Evolutionary conservation across 2,113 vertebrate genomes (phyloP).

Genomic region (Oceanodroma tethys): DNA sequence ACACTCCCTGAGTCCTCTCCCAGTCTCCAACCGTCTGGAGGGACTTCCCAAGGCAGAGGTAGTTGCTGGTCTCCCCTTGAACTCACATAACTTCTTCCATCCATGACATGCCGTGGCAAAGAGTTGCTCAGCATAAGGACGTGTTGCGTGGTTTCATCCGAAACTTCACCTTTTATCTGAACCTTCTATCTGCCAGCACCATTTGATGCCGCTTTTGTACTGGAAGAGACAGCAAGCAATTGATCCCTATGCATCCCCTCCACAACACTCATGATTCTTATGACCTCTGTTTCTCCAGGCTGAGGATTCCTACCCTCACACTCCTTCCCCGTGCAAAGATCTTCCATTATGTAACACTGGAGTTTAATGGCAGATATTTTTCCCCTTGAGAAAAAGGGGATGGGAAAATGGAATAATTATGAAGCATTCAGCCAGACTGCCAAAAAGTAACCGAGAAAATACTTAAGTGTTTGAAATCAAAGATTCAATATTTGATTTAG

Average conservation of each 20-base stretch:
- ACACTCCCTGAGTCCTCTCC: background rate
- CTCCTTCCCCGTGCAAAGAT: background rate
- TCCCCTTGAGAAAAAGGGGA: background rate
- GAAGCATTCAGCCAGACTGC: background rate
- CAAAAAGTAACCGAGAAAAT: background rate
- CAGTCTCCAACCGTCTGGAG: background rate
- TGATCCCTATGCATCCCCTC: background rate
- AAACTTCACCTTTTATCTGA: background rate
- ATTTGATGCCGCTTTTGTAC: background rate
- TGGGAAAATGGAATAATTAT: background rate
- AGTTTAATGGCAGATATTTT: background rate
- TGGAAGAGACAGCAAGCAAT: background rate
- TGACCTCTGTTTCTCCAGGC: background rate
- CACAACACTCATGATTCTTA: background rate
- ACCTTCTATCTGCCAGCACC: background rate
- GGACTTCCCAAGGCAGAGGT: background rate
- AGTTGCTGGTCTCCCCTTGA: background rate
- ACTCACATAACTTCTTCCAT: background rate
- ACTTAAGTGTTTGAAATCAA: background rate
- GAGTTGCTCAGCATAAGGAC: background rate
- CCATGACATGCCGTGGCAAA: background rate
- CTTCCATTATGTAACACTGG: background rate
- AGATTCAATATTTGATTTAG: background rate
- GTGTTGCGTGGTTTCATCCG: background rate
- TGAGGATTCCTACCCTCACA: background rate